Base-by-base conservation (phyloP, 2,888 invertebrate species). In the Apodemia mormo region DNA sequence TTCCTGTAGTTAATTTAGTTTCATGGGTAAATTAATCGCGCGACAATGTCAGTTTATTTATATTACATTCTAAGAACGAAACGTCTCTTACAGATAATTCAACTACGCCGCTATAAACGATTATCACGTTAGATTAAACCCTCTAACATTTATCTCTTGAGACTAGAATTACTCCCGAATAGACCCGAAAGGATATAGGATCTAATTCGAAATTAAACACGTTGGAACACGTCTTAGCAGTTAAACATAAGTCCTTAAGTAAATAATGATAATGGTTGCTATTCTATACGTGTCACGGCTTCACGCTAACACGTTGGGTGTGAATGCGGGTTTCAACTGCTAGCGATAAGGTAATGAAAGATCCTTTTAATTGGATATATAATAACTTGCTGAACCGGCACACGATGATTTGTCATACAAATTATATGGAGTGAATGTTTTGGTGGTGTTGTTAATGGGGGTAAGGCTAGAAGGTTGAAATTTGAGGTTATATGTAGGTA, bases 221-320 rank as follows among this genome's bases (percentile, higher is more conserved):
- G 68, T 67, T 72, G 72, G 70, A 70, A 77, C 77, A 76, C 74
- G 74, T 74, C 70, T 72, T 73, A 78, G 78, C 76, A 76, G 73
- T 76, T 78, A 79, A 77, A 79, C 77, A 76, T 72, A 76, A 78
- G 76, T 75, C 49, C 49, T 49, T 49, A 81, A 84, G 81, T 77
- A 82, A 83, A 83, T 85, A 84, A 84, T 76, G 79, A 68, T 71
- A 68, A 72, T 67, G 67, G 66, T 33, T 68, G 70, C 54, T 64
- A 72, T 72, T 66, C 68, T 67, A 56, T 66, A 68, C 80, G 79
- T 79, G 82, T 79, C 80, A 77, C 75, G 69, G 68, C 73, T 49
- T 14, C 49, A 49, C 77, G 78, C 65, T 68, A 65, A 69, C 69
- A 68, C 52, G 37, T 72, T 66, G 80, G 79, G 81, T 80, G 80